Evolutionary conservation across 2,888 invertebrate species (phyloP).

Genomic region (Drosophila pegasa): DNA sequence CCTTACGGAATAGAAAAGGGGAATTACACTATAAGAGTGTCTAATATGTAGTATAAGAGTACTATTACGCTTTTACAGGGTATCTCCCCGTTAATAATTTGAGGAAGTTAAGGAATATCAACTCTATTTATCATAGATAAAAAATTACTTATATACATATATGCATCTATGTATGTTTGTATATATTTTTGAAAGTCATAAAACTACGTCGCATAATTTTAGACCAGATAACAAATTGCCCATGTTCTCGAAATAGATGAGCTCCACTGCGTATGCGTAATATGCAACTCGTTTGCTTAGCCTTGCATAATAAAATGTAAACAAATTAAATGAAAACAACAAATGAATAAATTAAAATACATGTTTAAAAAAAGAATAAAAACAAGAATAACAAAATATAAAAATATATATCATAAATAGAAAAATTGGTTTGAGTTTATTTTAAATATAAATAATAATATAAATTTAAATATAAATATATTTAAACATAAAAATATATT

Average conservation of each 20-base stretch:
- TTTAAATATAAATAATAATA: too few species aligned
- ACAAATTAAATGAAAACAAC: background rate
- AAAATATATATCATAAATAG: too few species aligned
- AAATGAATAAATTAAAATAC: background rate
- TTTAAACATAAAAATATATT: background rate
- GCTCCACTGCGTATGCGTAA: conserved; percentile 45
- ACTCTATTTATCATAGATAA: conserved; percentile 39
- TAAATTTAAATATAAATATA: background rate
- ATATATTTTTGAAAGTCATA: background rate
- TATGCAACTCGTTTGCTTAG: background rate
- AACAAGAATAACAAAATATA: too few species aligned
- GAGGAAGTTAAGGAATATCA: background rate
- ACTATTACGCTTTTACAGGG: background rate
- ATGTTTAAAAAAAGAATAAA: too few species aligned
- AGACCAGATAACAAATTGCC: conserved; percentile 9
- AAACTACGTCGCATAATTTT: conserved; percentile 24
- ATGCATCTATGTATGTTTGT: background rate
- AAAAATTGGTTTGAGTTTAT: too few species aligned
- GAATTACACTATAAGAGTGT: too few species aligned
- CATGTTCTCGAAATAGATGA: conserved; percentile 18
- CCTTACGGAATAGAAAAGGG: too few species aligned
- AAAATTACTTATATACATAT: background rate
- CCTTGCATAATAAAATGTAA: conserved; percentile 23
- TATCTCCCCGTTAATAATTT: background rate
- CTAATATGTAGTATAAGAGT: too few species aligned